These are phyloP conservation scores for Ardeotis arabs DNA, from an alignment of 2,113 vertebrate genomes.

Conservation along the genomic window DNA sequence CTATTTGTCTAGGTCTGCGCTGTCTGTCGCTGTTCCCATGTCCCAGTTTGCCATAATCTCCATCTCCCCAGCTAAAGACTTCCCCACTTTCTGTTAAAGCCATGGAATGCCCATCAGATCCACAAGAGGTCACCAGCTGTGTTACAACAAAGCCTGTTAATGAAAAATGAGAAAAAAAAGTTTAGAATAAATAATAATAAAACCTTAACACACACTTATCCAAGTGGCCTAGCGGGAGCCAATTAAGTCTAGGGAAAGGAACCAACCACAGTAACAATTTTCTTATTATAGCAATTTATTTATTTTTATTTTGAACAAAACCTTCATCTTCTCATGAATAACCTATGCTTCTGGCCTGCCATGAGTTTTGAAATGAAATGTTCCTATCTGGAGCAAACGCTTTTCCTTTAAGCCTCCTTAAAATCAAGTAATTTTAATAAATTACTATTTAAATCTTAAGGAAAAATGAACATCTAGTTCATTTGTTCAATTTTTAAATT, in stretches of 20 bases:
- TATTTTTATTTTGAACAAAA: not conserved
- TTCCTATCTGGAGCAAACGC: not conserved
- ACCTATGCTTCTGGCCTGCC: not conserved
- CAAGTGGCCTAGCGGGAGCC: not conserved
- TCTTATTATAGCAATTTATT: not conserved
- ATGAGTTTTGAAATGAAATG: not conserved
- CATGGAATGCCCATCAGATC: slow-evolving; percentile 86
- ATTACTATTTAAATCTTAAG: not conserved
- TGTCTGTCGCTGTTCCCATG: slow-evolving; percentile 85
- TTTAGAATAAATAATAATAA: not conserved
- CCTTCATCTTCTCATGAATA: not conserved
- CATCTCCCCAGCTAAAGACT: slow-evolving; percentile 87
- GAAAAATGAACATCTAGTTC: not conserved
- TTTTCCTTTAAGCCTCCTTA: not conserved
- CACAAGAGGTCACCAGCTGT: slow-evolving; percentile 85
- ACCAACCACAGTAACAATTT: not conserved
- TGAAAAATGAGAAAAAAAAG: not conserved
- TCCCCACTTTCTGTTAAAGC: slow-evolving; percentile 85
- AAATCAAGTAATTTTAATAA: not conserved
- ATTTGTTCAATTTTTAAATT: not conserved
- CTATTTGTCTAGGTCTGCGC: slow-evolving; percentile 82
- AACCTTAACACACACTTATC: not conserved
- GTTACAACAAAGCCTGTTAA: slow-evolving; percentile 83
- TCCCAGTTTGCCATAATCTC: slow-evolving; percentile 85
- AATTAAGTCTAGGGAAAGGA: not conserved